Conservation (phyloP, 2,113 vertebrate genomes). For the Macheiramphus alcinus region DNA sequence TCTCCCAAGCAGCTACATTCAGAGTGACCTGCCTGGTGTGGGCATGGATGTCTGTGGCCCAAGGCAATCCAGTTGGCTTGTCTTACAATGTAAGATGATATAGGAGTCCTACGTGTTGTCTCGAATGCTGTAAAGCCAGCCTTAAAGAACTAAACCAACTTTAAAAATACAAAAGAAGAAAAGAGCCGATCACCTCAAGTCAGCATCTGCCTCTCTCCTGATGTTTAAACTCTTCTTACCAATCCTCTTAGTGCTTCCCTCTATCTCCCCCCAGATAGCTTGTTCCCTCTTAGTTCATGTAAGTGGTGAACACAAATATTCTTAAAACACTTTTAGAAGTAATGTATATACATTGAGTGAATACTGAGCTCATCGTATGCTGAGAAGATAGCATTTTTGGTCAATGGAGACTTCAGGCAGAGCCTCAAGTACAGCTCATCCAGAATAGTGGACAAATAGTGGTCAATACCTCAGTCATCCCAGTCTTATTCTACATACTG, state of each 20-base stretch:
- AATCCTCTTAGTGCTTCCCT: not conserved
- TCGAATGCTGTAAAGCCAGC: not conserved
- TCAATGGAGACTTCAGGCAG: not conserved
- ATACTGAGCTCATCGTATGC: not conserved
- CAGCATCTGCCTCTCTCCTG: not conserved
- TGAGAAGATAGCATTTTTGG: not conserved
- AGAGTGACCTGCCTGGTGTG: not conserved
- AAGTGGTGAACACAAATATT: not conserved
- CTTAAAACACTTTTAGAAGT: not conserved
- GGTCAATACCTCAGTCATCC: not conserved
- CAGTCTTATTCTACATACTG: not conserved
- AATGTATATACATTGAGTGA: not conserved
- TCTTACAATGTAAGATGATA: not conserved
- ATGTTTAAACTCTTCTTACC: not conserved
- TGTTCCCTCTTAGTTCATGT: not conserved
- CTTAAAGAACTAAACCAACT: not conserved
- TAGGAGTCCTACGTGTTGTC: not conserved
- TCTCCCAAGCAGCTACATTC: not conserved
- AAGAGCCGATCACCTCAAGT: not conserved
- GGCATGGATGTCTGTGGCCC: not conserved
- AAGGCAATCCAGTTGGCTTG: not conserved
- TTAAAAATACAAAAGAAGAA: not conserved
- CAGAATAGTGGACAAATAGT: not conserved
- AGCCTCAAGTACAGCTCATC: not conserved
- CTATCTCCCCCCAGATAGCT: not conserved